Conservation (phyloP, 1,140 invertebrate species). For the Solenopsis fugax region DNA sequence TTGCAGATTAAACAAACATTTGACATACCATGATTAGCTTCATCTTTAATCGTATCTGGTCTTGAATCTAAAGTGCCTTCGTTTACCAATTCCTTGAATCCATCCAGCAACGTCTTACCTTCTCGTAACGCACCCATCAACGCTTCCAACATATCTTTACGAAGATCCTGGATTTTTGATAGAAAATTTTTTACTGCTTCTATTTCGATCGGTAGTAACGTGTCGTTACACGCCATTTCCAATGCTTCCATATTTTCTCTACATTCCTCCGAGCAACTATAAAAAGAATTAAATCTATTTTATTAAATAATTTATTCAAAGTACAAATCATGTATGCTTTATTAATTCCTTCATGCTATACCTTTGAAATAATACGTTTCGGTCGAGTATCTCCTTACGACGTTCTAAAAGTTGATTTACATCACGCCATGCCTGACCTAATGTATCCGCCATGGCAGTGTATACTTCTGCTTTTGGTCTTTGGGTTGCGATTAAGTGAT, state of each 20-base stretch:
- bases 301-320: not conserved
- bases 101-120: conserved; percentile 92
- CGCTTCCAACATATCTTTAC: conserved; percentile 91
- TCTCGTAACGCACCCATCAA: conserved; percentile 93
- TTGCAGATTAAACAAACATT: not conserved
- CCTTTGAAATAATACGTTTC: conserved; percentile 91
- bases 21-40: conserved; percentile 88
- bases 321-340: not conserved
- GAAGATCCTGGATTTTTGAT: conserved; percentile 89
- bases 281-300: conserved; percentile 61
- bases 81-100: conserved; percentile 89
- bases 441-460: conserved; percentile 96
- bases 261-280: conserved; percentile 90
- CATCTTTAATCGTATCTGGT: conserved; percentile 89
- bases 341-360: conserved; percentile 71
- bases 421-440: conserved; percentile 95
- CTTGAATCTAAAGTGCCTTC: conserved; percentile 92
- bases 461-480: conserved; percentile 93
- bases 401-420: conserved; percentile 93
- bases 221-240: conserved; percentile 89
- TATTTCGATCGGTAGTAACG: conserved; percentile 89
- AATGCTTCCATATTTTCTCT: conserved; percentile 90
- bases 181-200: conserved; percentile 90
- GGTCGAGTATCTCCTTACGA: conserved; percentile 92
- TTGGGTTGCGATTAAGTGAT: conserved; percentile 93